These are phyloP conservation scores for Brachionus paranguensis DNA, from an alignment of 1,140 invertebrate species.

Conservation along the genomic window DNA sequence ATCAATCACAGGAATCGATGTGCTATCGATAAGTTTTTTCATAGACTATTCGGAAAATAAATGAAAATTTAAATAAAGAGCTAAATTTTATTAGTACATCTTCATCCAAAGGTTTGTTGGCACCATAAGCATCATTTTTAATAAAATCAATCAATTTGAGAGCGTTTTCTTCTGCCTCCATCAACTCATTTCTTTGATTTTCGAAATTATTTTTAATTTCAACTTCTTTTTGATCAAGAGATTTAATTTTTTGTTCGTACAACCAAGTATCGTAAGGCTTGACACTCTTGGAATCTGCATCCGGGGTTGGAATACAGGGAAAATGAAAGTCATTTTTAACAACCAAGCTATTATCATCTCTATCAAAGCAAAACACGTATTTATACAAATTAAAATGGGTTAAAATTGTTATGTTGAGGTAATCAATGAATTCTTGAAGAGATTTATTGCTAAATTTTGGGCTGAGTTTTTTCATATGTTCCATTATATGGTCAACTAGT, in stretches of 20 bases:
- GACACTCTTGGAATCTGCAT: neutral
- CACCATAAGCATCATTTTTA: neutral
- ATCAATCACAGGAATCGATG: neutral
- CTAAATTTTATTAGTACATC: neutral
- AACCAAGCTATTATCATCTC: neutral
- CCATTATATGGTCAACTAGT: neutral
- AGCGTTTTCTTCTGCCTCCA: neutral
- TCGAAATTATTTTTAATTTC: neutral
- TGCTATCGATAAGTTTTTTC: neutral
- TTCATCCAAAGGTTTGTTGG: neutral
- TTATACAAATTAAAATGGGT: slow-evolving; percentile 18
- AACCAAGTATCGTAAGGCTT: neutral
- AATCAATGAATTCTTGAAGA: neutral
- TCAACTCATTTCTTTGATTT: neutral
- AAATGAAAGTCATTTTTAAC: neutral
- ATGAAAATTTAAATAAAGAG: neutral
- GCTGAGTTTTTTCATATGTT: neutral
- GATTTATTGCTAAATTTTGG: neutral
- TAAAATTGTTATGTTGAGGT: neutral
- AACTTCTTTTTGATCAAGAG: neutral
- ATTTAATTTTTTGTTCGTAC: neutral
- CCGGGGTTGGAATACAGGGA: neutral
- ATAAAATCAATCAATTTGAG: neutral
- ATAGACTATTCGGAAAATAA: neutral
- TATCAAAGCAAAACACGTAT: slow-evolving; percentile 9